Evolutionary conservation across 1,140 invertebrate species (phyloP).

Genomic region (Tetranychus cinnabarinus): DNA sequence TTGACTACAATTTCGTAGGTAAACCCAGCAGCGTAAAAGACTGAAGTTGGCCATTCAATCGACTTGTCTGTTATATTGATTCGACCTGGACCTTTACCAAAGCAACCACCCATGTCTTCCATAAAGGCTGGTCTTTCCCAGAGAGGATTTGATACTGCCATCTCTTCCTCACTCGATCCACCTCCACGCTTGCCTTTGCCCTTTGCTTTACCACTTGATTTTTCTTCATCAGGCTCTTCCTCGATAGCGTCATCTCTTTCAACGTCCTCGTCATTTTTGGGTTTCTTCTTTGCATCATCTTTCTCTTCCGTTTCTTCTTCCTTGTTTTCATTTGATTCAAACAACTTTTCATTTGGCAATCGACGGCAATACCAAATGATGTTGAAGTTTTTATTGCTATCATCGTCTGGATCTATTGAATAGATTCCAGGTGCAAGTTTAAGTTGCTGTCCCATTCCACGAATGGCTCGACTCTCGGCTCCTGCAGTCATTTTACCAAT

Average conservation of each 20-base stretch:
- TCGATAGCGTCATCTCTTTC: no score
- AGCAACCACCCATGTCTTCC: constrained; percentile 15
- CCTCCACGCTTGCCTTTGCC: neutral
- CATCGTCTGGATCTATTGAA: constrained; percentile 16
- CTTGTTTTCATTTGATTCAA: no score
- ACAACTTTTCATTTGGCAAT: constrained; percentile 12
- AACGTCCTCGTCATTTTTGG: no score
- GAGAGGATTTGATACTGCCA: constrained; percentile 13
- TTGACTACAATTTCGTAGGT: constrained; percentile 16
- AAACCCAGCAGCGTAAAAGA: constrained; percentile 12
- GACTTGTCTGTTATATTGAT: constrained; percentile 11
- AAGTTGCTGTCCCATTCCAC: constrained; percentile 15
- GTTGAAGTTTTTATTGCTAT: constrained; percentile 15
- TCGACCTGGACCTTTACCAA: constrained; percentile 15
- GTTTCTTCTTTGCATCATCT: no score
- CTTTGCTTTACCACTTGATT: no score
- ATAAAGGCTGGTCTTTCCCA: constrained; percentile 10
- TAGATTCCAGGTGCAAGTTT: constrained; percentile 12
- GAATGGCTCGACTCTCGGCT: constrained; percentile 15
- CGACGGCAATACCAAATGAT: constrained; percentile 15
- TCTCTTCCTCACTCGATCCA: constrained; percentile 10
- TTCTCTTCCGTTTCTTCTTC: neutral
- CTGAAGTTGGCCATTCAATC: constrained; percentile 14
- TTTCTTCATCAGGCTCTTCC: no score
- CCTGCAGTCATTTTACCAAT: constrained; percentile 14